Percentiles rank a stretch among this genome's conserved stretches.
Conservation (phyloP, 1,140 invertebrate species). For the Galendromus occidentalis region DNA sequence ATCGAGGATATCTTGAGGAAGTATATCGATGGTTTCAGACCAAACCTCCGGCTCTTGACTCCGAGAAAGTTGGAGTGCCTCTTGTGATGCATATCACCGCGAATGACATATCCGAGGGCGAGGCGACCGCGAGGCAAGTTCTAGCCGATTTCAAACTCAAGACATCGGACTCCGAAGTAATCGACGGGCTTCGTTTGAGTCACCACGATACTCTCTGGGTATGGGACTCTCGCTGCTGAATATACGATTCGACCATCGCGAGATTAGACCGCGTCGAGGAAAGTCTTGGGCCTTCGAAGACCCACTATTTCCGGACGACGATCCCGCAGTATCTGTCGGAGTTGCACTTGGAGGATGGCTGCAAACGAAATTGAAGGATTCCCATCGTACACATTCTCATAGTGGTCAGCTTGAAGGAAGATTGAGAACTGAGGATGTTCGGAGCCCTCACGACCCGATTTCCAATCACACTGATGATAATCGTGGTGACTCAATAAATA, state of each 20-base stretch:
- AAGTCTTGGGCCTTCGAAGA: too few species aligned
- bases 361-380: too few species aligned
- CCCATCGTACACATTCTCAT: too few species aligned
- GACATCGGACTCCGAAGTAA: not conserved
- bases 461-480: too few species aligned
- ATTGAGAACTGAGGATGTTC: too few species aligned
- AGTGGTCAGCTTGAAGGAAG: too few species aligned
- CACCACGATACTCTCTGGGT: not conserved
- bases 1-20: too few species aligned
- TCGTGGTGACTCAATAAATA: too few species aligned
- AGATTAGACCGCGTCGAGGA: not conserved
- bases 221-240: not conserved
- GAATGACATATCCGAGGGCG: not conserved
- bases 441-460: too few species aligned
- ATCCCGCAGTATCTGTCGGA: too few species aligned
- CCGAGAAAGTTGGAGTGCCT: not conserved
- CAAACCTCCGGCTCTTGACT: not conserved
- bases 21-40: not conserved
- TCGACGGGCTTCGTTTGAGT: not conserved
- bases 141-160: not conserved
- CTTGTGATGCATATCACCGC: not conserved
- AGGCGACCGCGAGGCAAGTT: not conserved
- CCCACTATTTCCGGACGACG: too few species aligned
- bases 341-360: too few species aligned
- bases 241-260: not conserved